A percentile compares a stretch with the other conserved stretches of the same genome.
phyloP scores from a whole-genome alignment of 64 coral and sea anemone genomes.

The Platygyra sinensis region DNA sequence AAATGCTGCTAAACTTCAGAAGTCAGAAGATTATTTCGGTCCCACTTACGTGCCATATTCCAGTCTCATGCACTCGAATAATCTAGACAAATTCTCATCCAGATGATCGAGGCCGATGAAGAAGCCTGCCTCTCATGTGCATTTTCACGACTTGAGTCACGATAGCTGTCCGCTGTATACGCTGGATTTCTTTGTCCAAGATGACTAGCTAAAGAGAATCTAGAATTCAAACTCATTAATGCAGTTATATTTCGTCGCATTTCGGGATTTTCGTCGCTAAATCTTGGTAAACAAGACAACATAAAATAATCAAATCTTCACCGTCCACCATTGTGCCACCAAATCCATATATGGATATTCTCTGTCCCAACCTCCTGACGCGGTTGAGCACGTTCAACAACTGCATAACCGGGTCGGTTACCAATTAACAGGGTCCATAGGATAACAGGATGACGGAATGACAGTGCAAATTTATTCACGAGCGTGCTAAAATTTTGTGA shows the following conservation, averaged over 20 bases:
- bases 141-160: background rate
- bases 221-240: background rate
- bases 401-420: background rate
- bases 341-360: slow-evolving; percentile 10
- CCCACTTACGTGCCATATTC: slow-evolving; percentile 87
- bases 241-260: slow-evolving; percentile 29
- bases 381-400: background rate
- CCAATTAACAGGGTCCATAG: background rate
- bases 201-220: background rate
- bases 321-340: slow-evolving; percentile 18
- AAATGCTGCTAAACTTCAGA: background rate
- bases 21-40: background rate
- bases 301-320: background rate
- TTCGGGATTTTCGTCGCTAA: slow-evolving; percentile 24
- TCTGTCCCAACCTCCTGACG: background rate
- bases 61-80: slow-evolving; percentile 87
- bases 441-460: no score
- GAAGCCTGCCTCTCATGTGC: background rate
- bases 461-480: no score
- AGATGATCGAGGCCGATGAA: slow-evolving; percentile 24
- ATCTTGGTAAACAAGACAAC: background rate
- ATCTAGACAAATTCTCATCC: slow-evolving; percentile 88
- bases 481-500: no score
- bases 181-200: background rate
- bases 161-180: slow-evolving; percentile 2